Percentiles rank a stretch among this genome's conserved stretches.
phyloP scores from a whole-genome alignment of 2,888 invertebrate genomes.

The Nomada hirtipes region DNA sequence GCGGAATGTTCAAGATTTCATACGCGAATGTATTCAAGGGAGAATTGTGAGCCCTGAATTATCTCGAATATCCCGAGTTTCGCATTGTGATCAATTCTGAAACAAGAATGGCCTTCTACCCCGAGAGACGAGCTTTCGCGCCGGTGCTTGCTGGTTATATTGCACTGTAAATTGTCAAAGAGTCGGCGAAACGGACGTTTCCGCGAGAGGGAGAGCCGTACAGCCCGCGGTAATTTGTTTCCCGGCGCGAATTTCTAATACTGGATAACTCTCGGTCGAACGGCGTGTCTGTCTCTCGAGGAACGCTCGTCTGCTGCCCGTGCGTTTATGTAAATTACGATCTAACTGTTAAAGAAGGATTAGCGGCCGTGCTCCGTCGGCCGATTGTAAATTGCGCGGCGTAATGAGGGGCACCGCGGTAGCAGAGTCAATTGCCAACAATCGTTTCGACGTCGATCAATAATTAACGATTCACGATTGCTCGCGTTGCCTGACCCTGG shows the following conservation, averaged over 20 bases:
- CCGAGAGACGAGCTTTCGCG: neutral
- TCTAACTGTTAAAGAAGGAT: constrained; percentile 53
- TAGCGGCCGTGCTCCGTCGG: constrained; percentile 1
- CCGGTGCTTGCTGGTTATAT: constrained; percentile 27
- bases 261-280: constrained; percentile 31
- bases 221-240: constrained; percentile 21
- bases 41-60: neutral
- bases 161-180: constrained; percentile 38
- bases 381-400: constrained; percentile 41
- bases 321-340: constrained; percentile 55
- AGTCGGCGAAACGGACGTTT: constrained; percentile 41
- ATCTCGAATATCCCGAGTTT: neutral
- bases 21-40: too few relatives aligned
- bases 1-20: too few relatives aligned
- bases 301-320: constrained; percentile 25
- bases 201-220: neutral
- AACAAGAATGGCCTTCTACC: neutral
- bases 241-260: constrained; percentile 44
- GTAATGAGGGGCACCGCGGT: constrained; percentile 38
- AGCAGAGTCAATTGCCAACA: neutral
- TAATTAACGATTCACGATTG: neutral
- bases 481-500: too few relatives aligned
- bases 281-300: neutral
- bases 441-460: neutral
- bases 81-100: constrained; percentile 6